Percentiles rank a stretch among this genome's conserved stretches.
These are phyloP conservation scores for Ceraclea dissimilis DNA, from an alignment of 2,888 invertebrate genomes.

Conservation along the genomic window DNA sequence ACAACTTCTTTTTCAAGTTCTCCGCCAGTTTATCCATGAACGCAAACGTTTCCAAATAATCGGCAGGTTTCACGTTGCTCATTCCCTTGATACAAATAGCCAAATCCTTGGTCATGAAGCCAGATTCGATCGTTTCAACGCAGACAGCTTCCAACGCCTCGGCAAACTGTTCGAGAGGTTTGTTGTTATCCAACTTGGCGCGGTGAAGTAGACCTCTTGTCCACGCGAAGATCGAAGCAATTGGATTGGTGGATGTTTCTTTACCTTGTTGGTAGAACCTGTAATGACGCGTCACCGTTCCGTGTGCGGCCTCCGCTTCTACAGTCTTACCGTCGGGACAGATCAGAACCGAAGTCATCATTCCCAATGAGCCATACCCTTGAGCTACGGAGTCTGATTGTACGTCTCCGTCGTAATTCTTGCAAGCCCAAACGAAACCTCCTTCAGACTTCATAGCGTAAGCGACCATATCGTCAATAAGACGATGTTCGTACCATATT, in stretches of 20 bases:
- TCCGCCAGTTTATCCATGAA: constrained; percentile 93
- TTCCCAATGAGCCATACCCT: constrained; percentile 89
- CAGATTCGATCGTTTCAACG: constrained; percentile 89
- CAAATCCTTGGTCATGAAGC: constrained; percentile 96
- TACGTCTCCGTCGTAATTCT: constrained; percentile 99
- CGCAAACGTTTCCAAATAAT: constrained; percentile 95
- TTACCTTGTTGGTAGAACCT: constrained; percentile 87
- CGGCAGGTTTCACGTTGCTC: constrained; percentile 64
- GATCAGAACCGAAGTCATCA: constrained; percentile 96
- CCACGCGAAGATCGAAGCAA: constrained; percentile 99
- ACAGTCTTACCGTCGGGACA: constrained; percentile 98
- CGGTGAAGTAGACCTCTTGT: constrained; percentile 88
- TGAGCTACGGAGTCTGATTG: constrained; percentile 98
- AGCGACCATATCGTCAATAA: constrained; percentile 99
- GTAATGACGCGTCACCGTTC: constrained; percentile 91
- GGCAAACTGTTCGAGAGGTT: constrained; percentile 69
- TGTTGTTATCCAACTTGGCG: constrained; percentile 87
- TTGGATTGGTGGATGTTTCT: constrained; percentile 98
- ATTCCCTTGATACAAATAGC: constrained; percentile 97
- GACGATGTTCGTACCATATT: constrained; percentile 96
- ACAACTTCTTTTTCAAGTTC: constrained; percentile 64
- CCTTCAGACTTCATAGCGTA: constrained; percentile 97
- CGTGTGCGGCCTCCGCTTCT: constrained; percentile 97
- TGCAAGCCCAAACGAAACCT: constrained; percentile 99
- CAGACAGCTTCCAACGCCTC: constrained; percentile 83